Conservation (phyloP, 2,888 invertebrate genomes). For the Watsonalla binaria region DNA sequence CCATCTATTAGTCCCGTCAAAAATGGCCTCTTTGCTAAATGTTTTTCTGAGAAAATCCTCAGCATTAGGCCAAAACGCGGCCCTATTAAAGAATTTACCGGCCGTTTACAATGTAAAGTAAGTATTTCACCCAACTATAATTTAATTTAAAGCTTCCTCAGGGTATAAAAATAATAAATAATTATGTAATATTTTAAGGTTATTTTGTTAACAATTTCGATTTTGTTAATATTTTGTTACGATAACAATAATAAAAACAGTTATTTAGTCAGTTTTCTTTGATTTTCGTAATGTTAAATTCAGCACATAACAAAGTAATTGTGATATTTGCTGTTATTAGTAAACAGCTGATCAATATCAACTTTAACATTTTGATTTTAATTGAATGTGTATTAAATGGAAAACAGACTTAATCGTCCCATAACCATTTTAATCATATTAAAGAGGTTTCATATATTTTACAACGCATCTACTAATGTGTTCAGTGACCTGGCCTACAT, state of each 20-base stretch:
- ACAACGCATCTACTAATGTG: no score
- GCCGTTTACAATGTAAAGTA: slow-evolving; percentile 74
- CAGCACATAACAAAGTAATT: neutral
- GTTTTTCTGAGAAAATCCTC: slow-evolving; percentile 79
- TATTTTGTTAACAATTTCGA: slow-evolving; percentile 22
- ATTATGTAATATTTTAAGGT: slow-evolving; percentile 71
- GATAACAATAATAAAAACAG: no score
- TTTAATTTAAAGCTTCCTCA: slow-evolving; percentile 4
- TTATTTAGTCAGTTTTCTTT: no score
- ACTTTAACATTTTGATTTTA: no score
- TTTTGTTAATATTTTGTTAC: no score
- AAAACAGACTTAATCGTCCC: slow-evolving; percentile 4
- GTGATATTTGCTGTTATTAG: neutral
- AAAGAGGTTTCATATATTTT: no score
- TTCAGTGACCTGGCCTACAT: no score
- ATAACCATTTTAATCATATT: no score
- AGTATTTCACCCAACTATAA: slow-evolving; percentile 34
- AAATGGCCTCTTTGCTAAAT: slow-evolving; percentile 70
- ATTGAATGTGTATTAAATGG: no score
- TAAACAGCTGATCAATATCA: neutral
- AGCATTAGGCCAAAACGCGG: slow-evolving; percentile 58
- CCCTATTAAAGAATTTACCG: slow-evolving; percentile 67
- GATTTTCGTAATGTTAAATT: no score
- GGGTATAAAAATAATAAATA: slow-evolving; percentile 8
- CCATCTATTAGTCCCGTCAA: slow-evolving; percentile 40